Evolutionary conservation across 2,113 vertebrate species (phyloP).

Genomic region (Kryptolebias marmoratus): DNA sequence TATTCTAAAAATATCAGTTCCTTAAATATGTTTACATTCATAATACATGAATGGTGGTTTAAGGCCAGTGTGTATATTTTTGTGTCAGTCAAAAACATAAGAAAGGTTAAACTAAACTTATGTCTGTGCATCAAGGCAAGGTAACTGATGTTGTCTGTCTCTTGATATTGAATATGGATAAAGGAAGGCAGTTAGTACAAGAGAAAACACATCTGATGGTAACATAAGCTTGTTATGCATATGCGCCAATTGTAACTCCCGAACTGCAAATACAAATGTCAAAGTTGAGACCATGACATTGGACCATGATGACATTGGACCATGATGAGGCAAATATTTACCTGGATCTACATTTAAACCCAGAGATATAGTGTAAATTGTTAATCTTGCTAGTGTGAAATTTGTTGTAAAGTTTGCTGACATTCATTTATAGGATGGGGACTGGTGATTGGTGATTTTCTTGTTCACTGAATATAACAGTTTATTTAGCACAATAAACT

Average conservation of each 20-base stretch:
- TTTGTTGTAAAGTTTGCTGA: too few relatives aligned
- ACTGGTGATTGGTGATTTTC: too few relatives aligned
- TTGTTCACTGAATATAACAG: too few relatives aligned
- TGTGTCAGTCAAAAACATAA: constrained; percentile 28
- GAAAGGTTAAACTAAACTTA: constrained; percentile 52
- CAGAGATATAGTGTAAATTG: background rate
- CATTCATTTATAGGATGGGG: too few relatives aligned
- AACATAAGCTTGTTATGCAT: constrained; percentile 82
- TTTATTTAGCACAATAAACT: too few relatives aligned
- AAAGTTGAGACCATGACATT: constrained; percentile 78
- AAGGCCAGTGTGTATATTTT: background rate
- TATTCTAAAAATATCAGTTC: too few relatives aligned
- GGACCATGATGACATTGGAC: constrained; percentile 75
- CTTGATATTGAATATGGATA: constrained; percentile 87
- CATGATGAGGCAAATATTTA: constrained; percentile 81
- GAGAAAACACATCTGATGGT: constrained; percentile 82
- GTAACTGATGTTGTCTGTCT: constrained; percentile 82
- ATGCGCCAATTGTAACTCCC: constrained; percentile 47
- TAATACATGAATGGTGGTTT: too few relatives aligned
- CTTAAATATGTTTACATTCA: too few relatives aligned
- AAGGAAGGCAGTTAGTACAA: constrained; percentile 83
- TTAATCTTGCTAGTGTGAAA: background rate
- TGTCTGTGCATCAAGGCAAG: constrained; percentile 71
- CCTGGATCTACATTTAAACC: constrained; percentile 9
- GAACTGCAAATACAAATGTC: constrained; percentile 69